Base-by-base conservation (phyloP, 2,113 vertebrate genomes). In the Cardinalis cardinalis region DNA sequence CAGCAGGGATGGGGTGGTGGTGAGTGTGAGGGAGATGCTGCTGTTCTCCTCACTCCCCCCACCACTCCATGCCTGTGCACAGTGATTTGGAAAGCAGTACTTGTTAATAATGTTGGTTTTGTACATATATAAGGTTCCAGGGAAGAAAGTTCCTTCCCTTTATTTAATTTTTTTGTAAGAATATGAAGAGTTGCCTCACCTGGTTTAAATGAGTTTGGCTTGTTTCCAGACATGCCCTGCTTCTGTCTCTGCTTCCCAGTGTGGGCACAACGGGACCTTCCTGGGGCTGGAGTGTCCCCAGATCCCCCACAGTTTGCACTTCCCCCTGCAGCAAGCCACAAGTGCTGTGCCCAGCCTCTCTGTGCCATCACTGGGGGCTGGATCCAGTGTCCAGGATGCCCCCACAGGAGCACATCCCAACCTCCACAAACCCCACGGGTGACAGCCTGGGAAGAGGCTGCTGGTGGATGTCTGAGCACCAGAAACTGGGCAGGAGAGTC, bases 121-220 rank as follows among this genome's bases (percentile, higher is more conserved):
- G 8, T 56, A 29, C 7, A 0, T 25, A 2, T 36, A 9, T 44
- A 36, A 80, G 38, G 56, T 60, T 41, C 10, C n/a, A 28, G 34
- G 46, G 84, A 60, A 69, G 52, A 32, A 60, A 29, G 23, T 34
- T 60, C 53, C 24, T 78, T 86, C 25, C n/a, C 36, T 82, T 93
- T 92, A 88, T 93, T 96, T 94, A 88, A 93, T 32, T 15, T 64
- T 64, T 95, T 95, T 48, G 56, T 91, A 93, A 87, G 73, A 85
- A 44, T 18, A 18, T 17, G 71, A 16, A 76, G 84, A 77, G 40
- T 34, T 74, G 59, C 76, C 68, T 89, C 4, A 1, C 58, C 31
- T 38, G 31, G 87, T 93, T 95, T 96, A 90, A 96, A 87, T 79
- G 65, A 83, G 53, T 72, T 70, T 28, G 60, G 29, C 72, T 89